Evolutionary conservation across 2,797 vertebrate species (phyloP).

Genomic region (Tadarida brasiliensis): DNA sequence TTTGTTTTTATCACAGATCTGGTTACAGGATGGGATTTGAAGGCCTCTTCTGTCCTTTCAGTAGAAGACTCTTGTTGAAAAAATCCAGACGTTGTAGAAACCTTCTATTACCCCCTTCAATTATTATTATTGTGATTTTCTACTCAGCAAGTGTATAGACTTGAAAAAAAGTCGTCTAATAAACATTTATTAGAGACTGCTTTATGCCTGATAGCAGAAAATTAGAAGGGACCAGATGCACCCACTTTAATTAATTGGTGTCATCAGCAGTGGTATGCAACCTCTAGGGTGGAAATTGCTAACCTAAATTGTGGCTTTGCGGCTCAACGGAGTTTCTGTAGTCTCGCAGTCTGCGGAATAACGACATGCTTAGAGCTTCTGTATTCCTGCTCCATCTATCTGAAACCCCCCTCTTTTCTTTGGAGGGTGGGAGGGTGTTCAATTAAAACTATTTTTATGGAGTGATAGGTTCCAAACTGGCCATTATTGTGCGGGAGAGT

Average conservation of each 20-base stretch:
- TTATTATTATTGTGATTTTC: slow-evolving; percentile 71
- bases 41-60: neutral
- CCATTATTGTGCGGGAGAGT: neutral
- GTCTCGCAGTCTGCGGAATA: neutral
- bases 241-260: slow-evolving; percentile 78
- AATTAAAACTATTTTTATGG: slow-evolving; percentile 43
- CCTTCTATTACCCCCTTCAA: slow-evolving; percentile 23
- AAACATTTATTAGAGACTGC: slow-evolving; percentile 75
- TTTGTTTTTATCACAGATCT: neutral
- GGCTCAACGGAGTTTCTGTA: slow-evolving; percentile 54
- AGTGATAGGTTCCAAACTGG: slow-evolving; percentile 1
- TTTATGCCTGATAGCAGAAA: slow-evolving; percentile 72
- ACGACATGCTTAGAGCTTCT: neutral
- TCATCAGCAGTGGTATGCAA: slow-evolving; percentile 69
- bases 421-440: neutral
- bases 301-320: slow-evolving; percentile 71
- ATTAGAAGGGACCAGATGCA: slow-evolving; percentile 78
- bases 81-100: slow-evolving; percentile 19
- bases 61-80: neutral
- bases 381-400: neutral
- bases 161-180: slow-evolving; percentile 75
- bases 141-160: slow-evolving; percentile 63
- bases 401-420: neutral
- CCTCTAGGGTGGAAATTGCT: slow-evolving; percentile 68
- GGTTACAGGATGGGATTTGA: neutral